phyloP scores from a whole-genome alignment of 2,888 invertebrate species.

The Timandra comae region DNA sequence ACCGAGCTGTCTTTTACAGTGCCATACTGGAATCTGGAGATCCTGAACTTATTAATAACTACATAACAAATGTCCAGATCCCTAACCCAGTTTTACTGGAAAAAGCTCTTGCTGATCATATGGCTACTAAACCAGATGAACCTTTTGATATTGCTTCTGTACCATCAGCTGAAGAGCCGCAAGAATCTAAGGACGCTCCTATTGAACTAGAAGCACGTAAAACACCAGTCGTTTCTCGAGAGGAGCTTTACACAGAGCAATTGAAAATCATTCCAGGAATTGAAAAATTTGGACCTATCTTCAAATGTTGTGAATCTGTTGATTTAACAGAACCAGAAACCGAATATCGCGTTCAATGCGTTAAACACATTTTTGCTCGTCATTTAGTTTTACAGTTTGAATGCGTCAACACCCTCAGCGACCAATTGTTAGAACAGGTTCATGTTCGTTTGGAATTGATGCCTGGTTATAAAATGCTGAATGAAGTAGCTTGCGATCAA shows the following conservation, averaged over 20 bases:
- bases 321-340: constrained; percentile 98
- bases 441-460: constrained; percentile 90
- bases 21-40: constrained; percentile 86
- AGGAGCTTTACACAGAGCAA: constrained; percentile 91
- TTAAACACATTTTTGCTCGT: constrained; percentile 93
- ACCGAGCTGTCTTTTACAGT: constrained; percentile 97
- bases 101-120: constrained; percentile 88
- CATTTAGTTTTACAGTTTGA: constrained; percentile 97
- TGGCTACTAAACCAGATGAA: constrained; percentile 81
- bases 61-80: constrained; percentile 84
- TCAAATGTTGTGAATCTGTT: constrained; percentile 89
- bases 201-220: constrained; percentile 87
- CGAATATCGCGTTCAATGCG: constrained; percentile 93
- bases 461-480: constrained; percentile 85
- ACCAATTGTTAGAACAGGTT: constrained; percentile 96
- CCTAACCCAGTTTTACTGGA: constrained; percentile 94
- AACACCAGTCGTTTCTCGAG: constrained; percentile 88
- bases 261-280: constrained; percentile 88
- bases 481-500: constrained; percentile 83
- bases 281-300: constrained; percentile 89
- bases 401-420: constrained; percentile 96
- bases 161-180: constrained; percentile 90
- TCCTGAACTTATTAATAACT: constrained; percentile 83
- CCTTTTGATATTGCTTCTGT: constrained; percentile 92
- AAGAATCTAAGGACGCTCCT: constrained; percentile 82